Base-by-base conservation (phyloP, 2,888 invertebrate species). In the Diachrysia chrysitis region DNA sequence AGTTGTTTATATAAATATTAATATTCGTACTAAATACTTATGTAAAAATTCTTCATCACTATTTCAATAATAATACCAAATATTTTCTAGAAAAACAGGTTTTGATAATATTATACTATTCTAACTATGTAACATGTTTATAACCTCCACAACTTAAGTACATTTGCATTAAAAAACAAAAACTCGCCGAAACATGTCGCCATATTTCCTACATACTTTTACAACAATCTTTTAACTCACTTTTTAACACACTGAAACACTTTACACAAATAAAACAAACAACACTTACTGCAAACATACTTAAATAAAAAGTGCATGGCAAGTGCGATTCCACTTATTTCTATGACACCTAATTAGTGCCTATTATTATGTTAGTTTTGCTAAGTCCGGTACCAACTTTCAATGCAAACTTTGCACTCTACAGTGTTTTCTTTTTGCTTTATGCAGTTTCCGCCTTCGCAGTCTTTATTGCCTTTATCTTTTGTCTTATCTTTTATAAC, bases 381-480 rank as follows among this genome's bases (percentile, higher is more conserved):
- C 83, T 85, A 85, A 88, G 87, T 85, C 85, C 75, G 56, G 78
- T 64, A 69, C 71, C 66, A 80, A 78, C 73, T 79, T 78, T 73
- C 70, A 81, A 68, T 72, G 82, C 72, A 79, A 90, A 90, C 88
- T 90, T 89, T 84, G 85, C 88, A 86, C 88, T 85, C 81, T 71
- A 79, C 79, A 78, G 67, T 77, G 78, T 81, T 84, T 85, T 86
- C 83, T 88, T 87, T 85, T 85, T 83, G 81, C 80, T 85, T 87
- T 84, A 83, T 82, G 82, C 83, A 82, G 71, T 82, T 84, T 78
- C 76, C 69, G 74, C 81, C 77, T 80, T 82, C 87, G 77, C 76
- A 63, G 76, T 81, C 66, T 78, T 81, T 81, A 85, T 85, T 83
- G 73, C 83, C 70, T 73, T 82, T 79, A 79, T 82, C 83, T 83